Conservation (phyloP, 2,888 invertebrate genomes). For the Hedychridium roseum region DNA sequence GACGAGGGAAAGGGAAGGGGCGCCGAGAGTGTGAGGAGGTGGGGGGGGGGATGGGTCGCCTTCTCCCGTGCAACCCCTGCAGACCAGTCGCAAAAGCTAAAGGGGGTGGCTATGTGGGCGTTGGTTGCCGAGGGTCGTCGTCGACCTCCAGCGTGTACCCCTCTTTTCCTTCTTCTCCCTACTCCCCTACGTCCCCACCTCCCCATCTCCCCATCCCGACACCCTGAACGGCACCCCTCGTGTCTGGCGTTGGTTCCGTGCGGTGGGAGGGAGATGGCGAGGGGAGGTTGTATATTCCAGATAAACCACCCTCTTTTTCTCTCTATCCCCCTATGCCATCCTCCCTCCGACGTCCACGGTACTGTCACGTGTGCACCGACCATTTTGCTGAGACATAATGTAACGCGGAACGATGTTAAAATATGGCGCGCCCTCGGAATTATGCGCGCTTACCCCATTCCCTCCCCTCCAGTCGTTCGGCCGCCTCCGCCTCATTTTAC, state of each 20-base stretch:
- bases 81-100: slow-evolving; percentile 44
- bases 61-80: too few species aligned
- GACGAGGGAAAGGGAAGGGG: too few species aligned
- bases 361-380: slow-evolving; percentile 59
- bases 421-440: slow-evolving; percentile 52
- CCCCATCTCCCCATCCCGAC: slow-evolving; percentile 9
- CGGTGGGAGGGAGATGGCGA: slow-evolving; percentile 15
- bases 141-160: slow-evolving; percentile 23
- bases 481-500: too few species aligned
- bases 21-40: neutral
- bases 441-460: slow-evolving; percentile 31
- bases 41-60: neutral
- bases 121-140: slow-evolving; percentile 51
- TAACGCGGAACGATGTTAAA: slow-evolving; percentile 55
- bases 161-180: slow-evolving; percentile 13
- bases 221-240: slow-evolving; percentile 8
- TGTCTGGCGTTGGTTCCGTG: slow-evolving; percentile 8
- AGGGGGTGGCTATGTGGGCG: slow-evolving; percentile 49
- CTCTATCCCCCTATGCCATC: neutral
- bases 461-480: neutral
- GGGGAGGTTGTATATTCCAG: slow-evolving; percentile 58
- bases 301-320: slow-evolving; percentile 52
- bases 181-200: slow-evolving; percentile 10
- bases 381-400: slow-evolving; percentile 60
- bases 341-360: slow-evolving; percentile 36